Base-by-base conservation (phyloP, 2,113 vertebrate species). In the Phaetusa simplex region DNA sequence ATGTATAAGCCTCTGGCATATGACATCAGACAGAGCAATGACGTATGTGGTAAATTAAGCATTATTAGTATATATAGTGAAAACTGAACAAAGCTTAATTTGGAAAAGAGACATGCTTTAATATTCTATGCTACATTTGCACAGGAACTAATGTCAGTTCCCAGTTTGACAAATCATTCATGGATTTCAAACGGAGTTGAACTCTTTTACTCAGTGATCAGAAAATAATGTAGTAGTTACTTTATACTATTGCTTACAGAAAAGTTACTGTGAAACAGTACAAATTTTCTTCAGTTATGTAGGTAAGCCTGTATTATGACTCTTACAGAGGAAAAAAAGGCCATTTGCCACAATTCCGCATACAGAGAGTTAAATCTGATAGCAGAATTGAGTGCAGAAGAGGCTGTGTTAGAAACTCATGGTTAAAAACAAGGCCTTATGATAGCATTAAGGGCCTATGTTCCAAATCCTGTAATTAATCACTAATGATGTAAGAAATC, bases 141-240 rank as follows among this genome's bases (percentile, higher is more conserved):
- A 83, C 70, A 90, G 93, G 70, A 91, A 53, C 81, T 80, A 53
- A 65, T 21, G 49, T 65, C 83, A 89, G 69, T 93, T 96, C 83
- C 81, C 78, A 65, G 22, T 82, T 6, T 55, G 84, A 87, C 73
- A 80, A 58, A 79, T 92, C 72, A 61, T 62, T 90, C 56, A 8
- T 77, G 15, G 29, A 47, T 91, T 93, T 95, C 66, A 77, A 32
- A 66, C 21, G 26, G 84, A 82, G 43, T 29, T 73, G 32, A 76
- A 23, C 61, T 66, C 36, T 88, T 23, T 81, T 81, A 74, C 27
- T 92, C 32, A 36, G 34, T 80, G 70, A 93, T 80, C 47, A 87
- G 58, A 86, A 91, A 93, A 82, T 76, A 82, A 89, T 11, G 22
- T 29, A 53, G 72, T 72, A 72, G 69, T 82, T 90, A 70, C 45